Evolutionary conservation across 1,140 invertebrate species (phyloP), one percentile per base, ranked within the genome.

Genomic region (Drosophila hydei): DNA sequence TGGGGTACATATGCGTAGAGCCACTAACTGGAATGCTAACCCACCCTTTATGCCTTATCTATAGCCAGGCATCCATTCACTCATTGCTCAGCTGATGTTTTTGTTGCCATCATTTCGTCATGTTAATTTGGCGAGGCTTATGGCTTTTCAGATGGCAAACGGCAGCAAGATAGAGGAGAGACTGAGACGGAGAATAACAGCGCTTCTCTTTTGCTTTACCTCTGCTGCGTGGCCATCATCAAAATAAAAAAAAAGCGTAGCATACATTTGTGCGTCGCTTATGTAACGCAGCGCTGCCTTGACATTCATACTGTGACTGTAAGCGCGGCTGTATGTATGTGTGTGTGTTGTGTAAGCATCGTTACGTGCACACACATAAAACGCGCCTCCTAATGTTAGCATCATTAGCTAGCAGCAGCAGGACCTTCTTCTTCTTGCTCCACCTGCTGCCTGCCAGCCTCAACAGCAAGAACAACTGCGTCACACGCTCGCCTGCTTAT

Each of bases 221-320:
- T 50, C 21, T 56, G 42, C 18, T 12, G 63, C 38, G 64, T 79
- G 80, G 81, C 74, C 81, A 87, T 85, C 80, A 14, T 8, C n/a
- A 42, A 42, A 42, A 80, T 77, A 87, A 55, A 19, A 23, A 27
- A 43, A 45, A 85, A 85, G 69, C 64, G 81, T 85, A 87, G 80
- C 80, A 85, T 87, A 85, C 80, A 85, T 79, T 85, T 85, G 84
- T 85, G 80, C 80, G 81, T 81, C 55, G 80, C 81, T 85, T 85
- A 85, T 87, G 77, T 85, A 85, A 85, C 85, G 77, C 75, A 69
- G 33, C 60, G 83, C 79, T 84, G 79, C 80, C 80, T 85, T 85
- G 80, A 85, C 80, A 87, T 85, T 87, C 77, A 77, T 18, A 45
- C 40, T 68, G 55, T 55, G 11, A 14, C 36, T 14, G n/a, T 43